Evolutionary conservation across 2,888 invertebrate species (phyloP), one percentile per base, ranked within the genome.

Genomic region (Luperina nickerlii): DNA sequence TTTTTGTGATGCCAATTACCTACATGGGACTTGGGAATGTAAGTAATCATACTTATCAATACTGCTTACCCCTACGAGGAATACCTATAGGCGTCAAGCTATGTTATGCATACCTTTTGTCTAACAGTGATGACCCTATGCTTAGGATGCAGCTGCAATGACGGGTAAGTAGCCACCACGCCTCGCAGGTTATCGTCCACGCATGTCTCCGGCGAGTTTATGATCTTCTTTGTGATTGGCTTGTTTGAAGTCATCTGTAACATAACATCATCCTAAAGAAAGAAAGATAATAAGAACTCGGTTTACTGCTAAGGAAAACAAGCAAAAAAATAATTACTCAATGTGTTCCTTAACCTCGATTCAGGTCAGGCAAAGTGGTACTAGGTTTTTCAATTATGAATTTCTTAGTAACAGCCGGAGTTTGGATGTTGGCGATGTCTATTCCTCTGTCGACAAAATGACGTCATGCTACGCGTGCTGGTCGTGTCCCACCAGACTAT

Each of bases 101-200:
- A 5, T 60, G n/a, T 24, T 8, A 5, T 18, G 11, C 68, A 3
- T 82, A 97, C 97, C 93, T 97, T 95, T 38, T 93, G 92, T 48
- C 94, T 90, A 0, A 95, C 89, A 3, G 97, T 96, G 85, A 97
- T 91, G 27, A 97, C 97, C 7, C 97, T 92, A 82, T 97, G 96
- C 38, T 96, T 96, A 0, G 97, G 95, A 83, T 98, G 96, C 45
- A 97, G 92, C 38, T 95, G 95, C 54, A 98, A 92, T 67, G 92
- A 90, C 0, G 97, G 96, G 90, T 97, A 97, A 2, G 97, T 92
- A 9, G 97, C 95, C 1, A 97, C 97, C 11, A 97, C 93, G 0
- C 98, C 97, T 2, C 96, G 94, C 13, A 98, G 92, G 90, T 97
- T 97, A 86, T 97, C 97, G 51, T 97, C 97, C 54, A 97, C 97